Conservation (phyloP, 2,888 invertebrate genomes). For the Abrostola tripartita region DNA sequence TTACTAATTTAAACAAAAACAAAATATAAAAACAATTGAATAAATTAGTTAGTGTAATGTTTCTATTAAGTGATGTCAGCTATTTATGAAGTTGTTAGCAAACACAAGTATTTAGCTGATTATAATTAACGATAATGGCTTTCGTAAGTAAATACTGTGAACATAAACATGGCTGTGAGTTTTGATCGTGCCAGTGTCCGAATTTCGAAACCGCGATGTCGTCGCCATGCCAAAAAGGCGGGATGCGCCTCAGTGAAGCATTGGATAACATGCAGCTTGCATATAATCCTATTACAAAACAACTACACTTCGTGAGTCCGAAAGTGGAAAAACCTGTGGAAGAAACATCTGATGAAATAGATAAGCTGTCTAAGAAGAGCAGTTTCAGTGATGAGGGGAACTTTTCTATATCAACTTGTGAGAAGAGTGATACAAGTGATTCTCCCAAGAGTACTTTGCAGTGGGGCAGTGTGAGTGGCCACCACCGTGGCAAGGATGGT, state of each 20-base stretch:
- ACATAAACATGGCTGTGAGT: constrained; percentile 70
- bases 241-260: constrained; percentile 90
- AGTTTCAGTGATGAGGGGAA: constrained; percentile 87
- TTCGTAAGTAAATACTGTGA: constrained; percentile 55
- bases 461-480: constrained; percentile 84
- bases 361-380: constrained; percentile 84
- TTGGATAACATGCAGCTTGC: constrained; percentile 92
- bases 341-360: constrained; percentile 76
- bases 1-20: constrained; percentile 54
- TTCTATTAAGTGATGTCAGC: constrained; percentile 43
- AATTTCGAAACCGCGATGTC: constrained; percentile 74
- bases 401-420: constrained; percentile 84
- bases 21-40: constrained; percentile 51
- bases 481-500: constrained; percentile 88
- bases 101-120: constrained; percentile 36
- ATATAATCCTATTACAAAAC: constrained; percentile 92
- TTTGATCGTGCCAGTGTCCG: constrained; percentile 60
- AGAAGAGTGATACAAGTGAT: constrained; percentile 86
- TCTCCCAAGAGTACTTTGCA: constrained; percentile 85
- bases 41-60: constrained; percentile 42
- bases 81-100: constrained; percentile 25
- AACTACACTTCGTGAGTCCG: constrained; percentile 89
- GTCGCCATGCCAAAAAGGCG: constrained; percentile 84
- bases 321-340: constrained; percentile 75
- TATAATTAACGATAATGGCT: constrained; percentile 61